These are phyloP conservation scores for Drosophila obscura DNA, from an alignment of 1,140 invertebrate species.

Conservation along the genomic window DNA sequence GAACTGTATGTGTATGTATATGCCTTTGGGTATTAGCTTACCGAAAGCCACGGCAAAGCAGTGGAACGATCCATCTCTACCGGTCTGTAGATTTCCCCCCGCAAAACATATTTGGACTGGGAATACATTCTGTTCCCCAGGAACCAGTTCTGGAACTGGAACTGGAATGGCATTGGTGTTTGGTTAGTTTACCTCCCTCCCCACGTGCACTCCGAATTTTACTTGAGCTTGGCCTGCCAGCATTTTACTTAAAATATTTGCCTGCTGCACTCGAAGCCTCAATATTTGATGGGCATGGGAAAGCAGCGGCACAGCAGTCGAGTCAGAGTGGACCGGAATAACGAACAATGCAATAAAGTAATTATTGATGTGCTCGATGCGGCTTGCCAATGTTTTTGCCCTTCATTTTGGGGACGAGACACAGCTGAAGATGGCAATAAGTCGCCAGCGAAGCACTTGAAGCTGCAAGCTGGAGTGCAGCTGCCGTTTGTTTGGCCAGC, in stretches of 20 bases:
- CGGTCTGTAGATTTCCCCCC: too few species aligned
- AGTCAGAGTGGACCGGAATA: background rate
- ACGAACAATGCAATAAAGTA: constrained; percentile 52
- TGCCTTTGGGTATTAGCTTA: too few species aligned
- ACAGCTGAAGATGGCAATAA: constrained; percentile 42
- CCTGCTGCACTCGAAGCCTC: too few species aligned
- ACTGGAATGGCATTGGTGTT: too few species aligned
- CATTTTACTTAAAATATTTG: constrained; percentile 1
- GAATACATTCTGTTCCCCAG: too few species aligned
- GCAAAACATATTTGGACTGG: too few species aligned
- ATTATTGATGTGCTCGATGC: constrained; percentile 50
- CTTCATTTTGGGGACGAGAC: constrained; percentile 12
- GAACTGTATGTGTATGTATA: too few species aligned
- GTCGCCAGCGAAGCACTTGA: constrained; percentile 1
- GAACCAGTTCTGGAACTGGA: too few species aligned
- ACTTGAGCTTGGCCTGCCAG: background rate
- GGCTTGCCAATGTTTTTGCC: constrained; percentile 27
- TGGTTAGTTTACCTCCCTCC: background rate
- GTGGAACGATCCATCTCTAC: too few species aligned
- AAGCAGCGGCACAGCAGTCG: too few species aligned
- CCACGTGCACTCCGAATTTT: background rate
- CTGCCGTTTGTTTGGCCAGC: constrained; percentile 56
- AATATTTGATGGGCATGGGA: too few species aligned
- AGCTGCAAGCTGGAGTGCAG: constrained; percentile 20
- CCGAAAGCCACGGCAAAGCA: too few species aligned